A percentile compares a stretch with the other conserved stretches of the same genome.
Evolutionary conservation across 2,888 invertebrate species (phyloP).

Genomic region (Drosophila gaucha): DNA sequence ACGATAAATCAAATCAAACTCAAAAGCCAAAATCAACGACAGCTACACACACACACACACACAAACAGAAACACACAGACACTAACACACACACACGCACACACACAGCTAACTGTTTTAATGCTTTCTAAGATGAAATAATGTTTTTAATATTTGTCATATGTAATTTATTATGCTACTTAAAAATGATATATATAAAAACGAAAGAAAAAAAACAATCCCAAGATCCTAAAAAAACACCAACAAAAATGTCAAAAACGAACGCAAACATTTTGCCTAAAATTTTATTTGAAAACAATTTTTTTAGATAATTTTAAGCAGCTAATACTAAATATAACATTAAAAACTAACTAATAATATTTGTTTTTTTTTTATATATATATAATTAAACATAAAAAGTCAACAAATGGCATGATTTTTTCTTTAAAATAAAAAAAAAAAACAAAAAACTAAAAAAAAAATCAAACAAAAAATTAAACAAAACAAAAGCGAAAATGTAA

Average conservation of each 20-base stretch:
- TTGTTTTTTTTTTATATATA: slow-evolving; percentile 43
- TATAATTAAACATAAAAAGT: slow-evolving; percentile 56
- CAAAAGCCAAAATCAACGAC: slow-evolving; percentile 43
- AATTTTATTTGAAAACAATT: slow-evolving; percentile 46
- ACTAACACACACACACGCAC: slow-evolving; percentile 15
- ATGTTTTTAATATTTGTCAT: slow-evolving; percentile 49
- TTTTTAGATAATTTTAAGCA: slow-evolving; percentile 61
- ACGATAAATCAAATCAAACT: slow-evolving; percentile 40
- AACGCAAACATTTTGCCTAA: slow-evolving; percentile 39
- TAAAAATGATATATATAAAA: slow-evolving; percentile 24
- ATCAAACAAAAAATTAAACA: slow-evolving; percentile 23
- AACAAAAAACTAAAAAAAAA: slow-evolving; percentile 25
- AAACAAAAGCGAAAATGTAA: slow-evolving; percentile 61
- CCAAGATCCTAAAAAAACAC: slow-evolving; percentile 11
- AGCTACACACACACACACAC: slow-evolving; percentile 36
- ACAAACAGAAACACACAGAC: slow-evolving; percentile 9
- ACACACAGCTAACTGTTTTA: slow-evolving; percentile 57
- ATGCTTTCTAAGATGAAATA: slow-evolving; percentile 37
- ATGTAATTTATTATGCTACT: slow-evolving; percentile 58
- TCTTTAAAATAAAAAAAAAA: slow-evolving; percentile 30
- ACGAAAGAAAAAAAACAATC: slow-evolving; percentile 12
- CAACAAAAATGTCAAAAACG: slow-evolving; percentile 37
- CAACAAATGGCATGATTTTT: slow-evolving; percentile 43
- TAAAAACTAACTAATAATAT: slow-evolving; percentile 57
- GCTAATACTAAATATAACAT: slow-evolving; percentile 60